A percentile compares a stretch with the other conserved stretches of the same genome.
phyloP scores from a whole-genome alignment of 2,797 vertebrate genomes.

The Lophotriccus pileatus region DNA sequence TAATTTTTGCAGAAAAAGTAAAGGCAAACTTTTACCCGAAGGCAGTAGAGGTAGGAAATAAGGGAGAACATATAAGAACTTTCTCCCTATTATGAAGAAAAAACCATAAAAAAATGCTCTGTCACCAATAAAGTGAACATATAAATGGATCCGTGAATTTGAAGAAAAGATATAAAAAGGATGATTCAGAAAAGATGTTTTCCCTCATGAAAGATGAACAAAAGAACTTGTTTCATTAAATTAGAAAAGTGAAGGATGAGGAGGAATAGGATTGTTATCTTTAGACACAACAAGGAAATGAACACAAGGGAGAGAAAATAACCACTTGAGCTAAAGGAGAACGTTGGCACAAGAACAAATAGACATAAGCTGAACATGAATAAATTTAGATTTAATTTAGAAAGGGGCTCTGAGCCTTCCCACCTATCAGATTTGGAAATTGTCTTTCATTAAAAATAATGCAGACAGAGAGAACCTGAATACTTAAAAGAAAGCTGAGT shows the following conservation, averaged over 20 bases:
- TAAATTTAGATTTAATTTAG: slow-evolving; percentile 23
- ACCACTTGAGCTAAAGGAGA: not conserved
- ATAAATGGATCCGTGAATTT: not conserved
- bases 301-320: not conserved
- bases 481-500: not conserved
- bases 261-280: not conserved
- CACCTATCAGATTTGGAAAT: not conserved
- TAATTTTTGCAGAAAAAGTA: not conserved
- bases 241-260: not conserved
- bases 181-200: not conserved
- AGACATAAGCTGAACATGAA: not conserved
- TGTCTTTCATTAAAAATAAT: not conserved
- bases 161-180: not conserved
- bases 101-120: not conserved
- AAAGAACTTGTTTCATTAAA: not conserved
- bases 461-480: not conserved
- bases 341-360: not conserved
- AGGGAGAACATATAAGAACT: not conserved
- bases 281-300: not conserved
- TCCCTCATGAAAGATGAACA: not conserved
- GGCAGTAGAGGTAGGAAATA: not conserved
- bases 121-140: not conserved
- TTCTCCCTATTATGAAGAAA: not conserved
- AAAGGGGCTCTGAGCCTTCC: not conserved
- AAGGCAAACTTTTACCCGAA: not conserved